Conservation (phyloP, 2,888 invertebrate genomes). For the Epinotia brunnichana region DNA sequence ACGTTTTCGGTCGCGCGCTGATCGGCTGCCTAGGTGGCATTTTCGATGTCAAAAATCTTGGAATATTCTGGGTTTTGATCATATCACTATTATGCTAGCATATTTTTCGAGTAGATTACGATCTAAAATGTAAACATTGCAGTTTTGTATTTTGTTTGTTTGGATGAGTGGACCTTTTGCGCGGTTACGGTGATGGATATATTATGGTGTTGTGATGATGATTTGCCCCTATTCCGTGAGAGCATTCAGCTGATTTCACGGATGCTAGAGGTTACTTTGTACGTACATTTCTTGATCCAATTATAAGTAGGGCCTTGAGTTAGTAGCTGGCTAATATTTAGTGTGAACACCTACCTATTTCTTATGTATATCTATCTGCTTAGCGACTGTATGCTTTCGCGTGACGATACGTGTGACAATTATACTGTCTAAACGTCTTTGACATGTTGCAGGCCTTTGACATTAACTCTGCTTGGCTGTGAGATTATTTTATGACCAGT, state of each 20-base stretch:
- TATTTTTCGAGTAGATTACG: conserved; percentile 31
- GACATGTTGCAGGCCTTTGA: background rate
- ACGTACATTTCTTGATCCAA: conserved; percentile 32
- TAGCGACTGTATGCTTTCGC: conserved; percentile 15
- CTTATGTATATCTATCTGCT: conserved; percentile 14
- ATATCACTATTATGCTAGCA: conserved; percentile 31
- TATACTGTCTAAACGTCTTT: conserved; percentile 2
- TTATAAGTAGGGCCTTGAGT: conserved; percentile 20
- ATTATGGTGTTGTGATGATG: conserved; percentile 7
- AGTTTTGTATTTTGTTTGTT: background rate
- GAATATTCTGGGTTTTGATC: conserved; percentile 53
- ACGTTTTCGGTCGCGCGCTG: conserved; percentile 13
- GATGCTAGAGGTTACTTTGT: conserved; percentile 29
- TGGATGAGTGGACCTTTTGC: conserved; percentile 2
- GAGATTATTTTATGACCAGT: background rate
- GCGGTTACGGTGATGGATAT: conserved; percentile 1
- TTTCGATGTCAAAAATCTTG: conserved; percentile 68
- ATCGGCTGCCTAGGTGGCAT: conserved; percentile 78
- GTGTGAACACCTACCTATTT: conserved; percentile 2
- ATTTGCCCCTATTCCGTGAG: background rate
- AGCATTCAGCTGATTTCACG: conserved; percentile 15
- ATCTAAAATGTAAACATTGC: conserved; percentile 4
- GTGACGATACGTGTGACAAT: background rate
- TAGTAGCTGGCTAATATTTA: conserved; percentile 29
- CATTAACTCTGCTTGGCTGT: background rate